Conservation (phyloP, 2,888 invertebrate genomes). For the Folsomia manolachei region DNA sequence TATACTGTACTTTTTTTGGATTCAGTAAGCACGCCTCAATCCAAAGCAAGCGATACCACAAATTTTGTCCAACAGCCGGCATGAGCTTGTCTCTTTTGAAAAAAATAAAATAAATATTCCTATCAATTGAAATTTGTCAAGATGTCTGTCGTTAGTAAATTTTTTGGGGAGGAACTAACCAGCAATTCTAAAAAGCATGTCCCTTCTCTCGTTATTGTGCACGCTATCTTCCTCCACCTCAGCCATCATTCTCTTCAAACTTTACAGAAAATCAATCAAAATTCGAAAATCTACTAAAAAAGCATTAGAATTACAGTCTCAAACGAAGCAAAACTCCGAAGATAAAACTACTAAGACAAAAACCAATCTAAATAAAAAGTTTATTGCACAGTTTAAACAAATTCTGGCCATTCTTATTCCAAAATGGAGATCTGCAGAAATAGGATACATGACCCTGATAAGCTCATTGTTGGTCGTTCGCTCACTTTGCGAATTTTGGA, state of each 20-base stretch:
- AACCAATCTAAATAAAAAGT: constrained; percentile 23
- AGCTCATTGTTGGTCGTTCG: constrained; percentile 79
- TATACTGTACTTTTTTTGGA: too few relatives aligned
- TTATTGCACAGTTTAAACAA: constrained; percentile 31
- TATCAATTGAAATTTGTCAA: too few relatives aligned
- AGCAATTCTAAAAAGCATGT: background rate
- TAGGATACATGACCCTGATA: constrained; percentile 68
- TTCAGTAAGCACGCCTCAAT: too few relatives aligned
- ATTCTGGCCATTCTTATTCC: constrained; percentile 71
- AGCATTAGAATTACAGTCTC: constrained; percentile 14
- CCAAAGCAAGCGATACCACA: too few relatives aligned
- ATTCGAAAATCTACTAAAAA: constrained; percentile 20
- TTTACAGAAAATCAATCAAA: constrained; percentile 24
- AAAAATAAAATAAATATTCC: too few relatives aligned
- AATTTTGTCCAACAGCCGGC: too few relatives aligned
- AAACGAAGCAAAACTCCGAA: constrained; percentile 13
- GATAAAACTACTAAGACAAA: background rate
- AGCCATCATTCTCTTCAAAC: constrained; percentile 14
- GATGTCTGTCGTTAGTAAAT: constrained; percentile 28
- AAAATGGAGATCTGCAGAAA: constrained; percentile 72
- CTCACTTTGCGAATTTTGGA: constrained; percentile 94
- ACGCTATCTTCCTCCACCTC: constrained; percentile 25
- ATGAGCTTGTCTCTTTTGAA: too few relatives aligned
- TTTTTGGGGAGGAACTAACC: background rate
- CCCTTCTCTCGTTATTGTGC: constrained; percentile 11